Percentiles rank a stretch among this genome's conserved stretches.
phyloP scores from a whole-genome alignment of 2,113 vertebrate genomes.

The Trachemys scripta region DNA sequence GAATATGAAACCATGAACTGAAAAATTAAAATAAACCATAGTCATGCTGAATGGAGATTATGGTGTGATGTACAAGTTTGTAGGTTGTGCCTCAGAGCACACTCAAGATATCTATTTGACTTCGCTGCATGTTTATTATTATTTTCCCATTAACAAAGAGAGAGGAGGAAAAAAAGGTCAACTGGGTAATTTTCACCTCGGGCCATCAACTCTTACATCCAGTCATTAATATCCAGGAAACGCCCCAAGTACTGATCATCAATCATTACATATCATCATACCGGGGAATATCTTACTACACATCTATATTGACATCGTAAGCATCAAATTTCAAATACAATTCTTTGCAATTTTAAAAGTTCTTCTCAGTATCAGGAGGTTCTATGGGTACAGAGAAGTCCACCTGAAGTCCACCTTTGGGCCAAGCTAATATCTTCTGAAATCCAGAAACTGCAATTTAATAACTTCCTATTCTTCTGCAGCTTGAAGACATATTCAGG shows the following conservation, averaged over 20 bases:
- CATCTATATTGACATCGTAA: slow-evolving; percentile 65
- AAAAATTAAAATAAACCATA: neutral
- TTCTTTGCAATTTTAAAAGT: slow-evolving; percentile 33
- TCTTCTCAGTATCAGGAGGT: slow-evolving; percentile 15
- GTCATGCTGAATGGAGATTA: neutral
- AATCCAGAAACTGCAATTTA: neutral
- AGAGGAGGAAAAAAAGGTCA: neutral
- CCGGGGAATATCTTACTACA: slow-evolving; percentile 57
- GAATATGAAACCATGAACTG: neutral
- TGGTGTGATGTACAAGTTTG: neutral
- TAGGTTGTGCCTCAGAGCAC: neutral
- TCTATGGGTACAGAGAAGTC: neutral
- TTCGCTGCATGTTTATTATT: neutral
- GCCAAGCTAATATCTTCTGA: neutral
- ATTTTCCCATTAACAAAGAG: slow-evolving; percentile 5
- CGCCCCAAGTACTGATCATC: slow-evolving; percentile 61
- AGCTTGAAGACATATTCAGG: neutral
- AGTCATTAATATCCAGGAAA: slow-evolving; percentile 71
- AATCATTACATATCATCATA: slow-evolving; percentile 65
- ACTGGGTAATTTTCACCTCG: slow-evolving; percentile 17
- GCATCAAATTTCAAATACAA: slow-evolving; percentile 49
- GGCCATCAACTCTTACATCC: slow-evolving; percentile 50
- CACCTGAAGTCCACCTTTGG: neutral
- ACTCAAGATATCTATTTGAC: slow-evolving; percentile 1
- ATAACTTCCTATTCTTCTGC: neutral